Conservation (phyloP, 64 coral and sea anemone genomes). For the Montipora capricornis region DNA sequence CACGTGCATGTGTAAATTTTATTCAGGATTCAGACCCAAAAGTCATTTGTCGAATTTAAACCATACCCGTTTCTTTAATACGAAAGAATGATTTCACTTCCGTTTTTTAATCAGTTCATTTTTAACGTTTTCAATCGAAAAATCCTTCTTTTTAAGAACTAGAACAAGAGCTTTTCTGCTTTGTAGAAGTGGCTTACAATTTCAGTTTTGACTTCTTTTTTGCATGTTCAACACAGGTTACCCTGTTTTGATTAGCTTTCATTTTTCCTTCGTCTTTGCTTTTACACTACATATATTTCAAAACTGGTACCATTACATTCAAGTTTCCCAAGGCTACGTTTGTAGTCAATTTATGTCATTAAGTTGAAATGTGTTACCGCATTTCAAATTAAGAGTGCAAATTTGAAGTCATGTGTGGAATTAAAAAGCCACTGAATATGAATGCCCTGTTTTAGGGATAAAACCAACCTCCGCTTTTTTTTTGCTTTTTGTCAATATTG, state of each 20-base stretch:
- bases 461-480: not conserved
- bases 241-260: not conserved
- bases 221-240: not conserved
- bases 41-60: too few relatives aligned
- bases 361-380: not conserved
- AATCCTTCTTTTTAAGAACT: not conserved
- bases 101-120: not conserved
- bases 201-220: not conserved
- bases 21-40: too few relatives aligned
- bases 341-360: not conserved
- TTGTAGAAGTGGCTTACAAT: not conserved
- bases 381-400: not conserved
- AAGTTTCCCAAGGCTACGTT: not conserved
- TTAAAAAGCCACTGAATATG: not conserved
- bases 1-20: not conserved
- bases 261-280: not conserved
- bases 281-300: not conserved
- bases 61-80: too few relatives aligned
- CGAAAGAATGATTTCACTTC: not conserved
- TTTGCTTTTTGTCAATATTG: conserved; percentile 6
- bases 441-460: not conserved
- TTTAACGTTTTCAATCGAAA: not conserved
- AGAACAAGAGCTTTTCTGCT: not conserved
- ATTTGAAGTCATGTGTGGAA: not conserved
- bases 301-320: not conserved